Evolutionary conservation across 2,888 invertebrate genomes (phyloP).

Genomic region (Cerceris rybyensis): DNA sequence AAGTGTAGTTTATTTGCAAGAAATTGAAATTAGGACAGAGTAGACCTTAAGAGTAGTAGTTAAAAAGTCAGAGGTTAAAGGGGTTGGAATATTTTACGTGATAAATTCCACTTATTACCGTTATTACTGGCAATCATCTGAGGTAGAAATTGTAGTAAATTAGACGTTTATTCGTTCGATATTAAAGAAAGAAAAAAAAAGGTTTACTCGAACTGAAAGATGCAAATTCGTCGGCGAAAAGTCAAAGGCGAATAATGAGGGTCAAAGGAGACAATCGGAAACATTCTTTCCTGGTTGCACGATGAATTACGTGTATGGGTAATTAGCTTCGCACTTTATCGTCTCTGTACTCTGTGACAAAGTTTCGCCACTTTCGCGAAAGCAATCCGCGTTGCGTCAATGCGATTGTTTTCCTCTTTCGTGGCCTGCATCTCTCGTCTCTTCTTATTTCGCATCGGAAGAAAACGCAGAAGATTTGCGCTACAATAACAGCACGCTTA

Average conservation of each 20-base stretch:
- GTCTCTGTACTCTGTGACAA: neutral
- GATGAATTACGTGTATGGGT: neutral
- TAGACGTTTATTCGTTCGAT: too few species aligned
- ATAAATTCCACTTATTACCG: too few species aligned
- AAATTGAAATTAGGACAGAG: neutral
- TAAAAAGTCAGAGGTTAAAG: too few species aligned
- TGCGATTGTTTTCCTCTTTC: conserved; percentile 17
- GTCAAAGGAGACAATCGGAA: too few species aligned
- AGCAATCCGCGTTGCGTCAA: conserved; percentile 20
- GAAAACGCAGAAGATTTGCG: neutral
- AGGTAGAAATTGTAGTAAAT: too few species aligned
- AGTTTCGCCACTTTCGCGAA: conserved; percentile 16
- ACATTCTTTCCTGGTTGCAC: neutral
- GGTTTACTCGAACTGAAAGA: too few species aligned
- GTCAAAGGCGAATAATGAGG: too few species aligned
- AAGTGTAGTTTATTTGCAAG: neutral
- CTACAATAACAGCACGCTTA: neutral
- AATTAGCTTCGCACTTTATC: conserved; percentile 14
- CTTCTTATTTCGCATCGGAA: neutral
- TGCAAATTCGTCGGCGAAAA: too few species aligned
- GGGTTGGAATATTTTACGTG: too few species aligned
- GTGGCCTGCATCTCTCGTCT: neutral
- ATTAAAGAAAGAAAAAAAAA: too few species aligned
- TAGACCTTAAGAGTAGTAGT: too few species aligned
- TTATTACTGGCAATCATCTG: too few species aligned